These are phyloP conservation scores for Manduca sexta DNA, from an alignment of 1,140 invertebrate genomes.

Conservation along the genomic window DNA sequence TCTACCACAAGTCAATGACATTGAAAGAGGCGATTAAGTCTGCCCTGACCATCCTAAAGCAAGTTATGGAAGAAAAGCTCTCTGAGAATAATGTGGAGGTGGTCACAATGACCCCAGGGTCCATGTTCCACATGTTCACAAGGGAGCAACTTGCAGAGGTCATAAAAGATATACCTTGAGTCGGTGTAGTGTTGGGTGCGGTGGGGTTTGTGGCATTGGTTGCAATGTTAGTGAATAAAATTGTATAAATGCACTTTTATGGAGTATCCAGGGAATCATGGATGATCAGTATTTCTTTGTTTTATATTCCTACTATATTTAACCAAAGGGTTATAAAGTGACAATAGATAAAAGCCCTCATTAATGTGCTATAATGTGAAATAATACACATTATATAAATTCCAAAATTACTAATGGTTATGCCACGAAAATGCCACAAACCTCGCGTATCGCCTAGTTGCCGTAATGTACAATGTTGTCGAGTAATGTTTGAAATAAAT, in stretches of 20 bases:
- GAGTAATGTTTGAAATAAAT: conserved; percentile 59
- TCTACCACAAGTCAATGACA: conserved; percentile 88
- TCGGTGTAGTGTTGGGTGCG: not conserved
- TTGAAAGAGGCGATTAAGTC: conserved; percentile 95
- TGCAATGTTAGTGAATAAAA: not conserved
- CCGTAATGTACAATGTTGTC: too few relatives aligned
- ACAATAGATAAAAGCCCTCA: too few relatives aligned
- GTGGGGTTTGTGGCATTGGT: not conserved
- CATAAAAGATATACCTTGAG: conserved; percentile 83
- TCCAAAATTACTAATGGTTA: too few relatives aligned
- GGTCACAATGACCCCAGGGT: conserved; percentile 89
- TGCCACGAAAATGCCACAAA: too few relatives aligned
- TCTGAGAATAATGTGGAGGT: conserved; percentile 99
- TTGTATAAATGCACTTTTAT: not conserved
- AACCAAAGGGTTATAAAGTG: too few relatives aligned
- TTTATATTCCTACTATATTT: too few relatives aligned
- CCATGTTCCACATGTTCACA: conserved; percentile 91
- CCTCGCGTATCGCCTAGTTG: too few relatives aligned
- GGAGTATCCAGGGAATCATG: too few relatives aligned
- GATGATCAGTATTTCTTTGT: too few relatives aligned
- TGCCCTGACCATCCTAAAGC: conserved; percentile 96
- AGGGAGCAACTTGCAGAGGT: conserved; percentile 94
- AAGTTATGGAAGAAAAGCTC: conserved; percentile 99
- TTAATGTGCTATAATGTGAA: too few relatives aligned
- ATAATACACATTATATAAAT: too few relatives aligned